Evolutionary conservation across 2,888 invertebrate species (phyloP), one percentile per base, ranked within the genome.

Genomic region (Epinotia bilunana): DNA sequence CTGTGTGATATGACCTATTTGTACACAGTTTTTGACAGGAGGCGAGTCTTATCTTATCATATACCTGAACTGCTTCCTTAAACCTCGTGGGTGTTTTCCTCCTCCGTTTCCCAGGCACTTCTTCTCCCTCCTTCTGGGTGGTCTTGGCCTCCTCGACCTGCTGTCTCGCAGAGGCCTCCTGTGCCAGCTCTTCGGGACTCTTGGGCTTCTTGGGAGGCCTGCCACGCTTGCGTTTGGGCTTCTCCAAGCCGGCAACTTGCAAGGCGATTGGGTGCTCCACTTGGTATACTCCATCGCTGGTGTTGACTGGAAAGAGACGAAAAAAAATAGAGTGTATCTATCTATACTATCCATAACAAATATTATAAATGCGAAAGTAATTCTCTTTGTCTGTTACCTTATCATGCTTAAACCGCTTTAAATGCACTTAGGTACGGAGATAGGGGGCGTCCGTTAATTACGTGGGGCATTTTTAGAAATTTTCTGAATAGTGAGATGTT

Each of bases 211-310:
- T 97, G 0, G 96, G 95, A 13, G 97, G 97, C 60, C 97, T 92
- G 9, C 97, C 97, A 43, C 96, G 91, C 87, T 96, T 97, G 72
- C 95, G 91, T 83, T 95, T 95, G 0, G 96, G 96, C 80, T 95
- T 96, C 46, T 95, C 95, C 28, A 96, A 85, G 1, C 96, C 96
- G 75, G 95, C 95, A 78, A 95, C 95, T 90, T 95, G 95, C 20
- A 96, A 87, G 2, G 95, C 89, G 79, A 96, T 92, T 23, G 95
- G 95, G 83, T 97, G 96, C 43, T 96, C 96, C 0, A 94, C 90
- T 75, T 95, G 93, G 86, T 96, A 97, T 61, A 96, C 88, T 1
- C 95, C 95, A 80, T 95, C 95, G 79, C 95, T 95, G 33, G 95
- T 94, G 79, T 95, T 91, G 77, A 96, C 96, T 96, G 90, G 72